Evolutionary conservation across 2,113 vertebrate species (phyloP).

Genomic region (Sceloporus tristichus): DNA sequence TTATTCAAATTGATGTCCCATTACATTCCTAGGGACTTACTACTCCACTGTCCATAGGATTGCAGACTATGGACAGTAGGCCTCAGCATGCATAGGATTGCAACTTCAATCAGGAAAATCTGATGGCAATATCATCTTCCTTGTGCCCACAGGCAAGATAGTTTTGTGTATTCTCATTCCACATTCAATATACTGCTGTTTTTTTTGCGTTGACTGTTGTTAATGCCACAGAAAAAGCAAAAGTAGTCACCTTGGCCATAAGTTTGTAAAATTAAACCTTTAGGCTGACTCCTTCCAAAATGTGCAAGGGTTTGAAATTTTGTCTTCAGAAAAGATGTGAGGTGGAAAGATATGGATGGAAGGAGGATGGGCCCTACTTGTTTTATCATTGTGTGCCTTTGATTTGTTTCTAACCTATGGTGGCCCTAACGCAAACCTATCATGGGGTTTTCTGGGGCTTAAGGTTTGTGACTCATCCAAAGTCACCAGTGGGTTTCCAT

Average conservation of each 20-base stretch:
- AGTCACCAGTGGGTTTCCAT: no score
- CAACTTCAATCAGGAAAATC: neutral
- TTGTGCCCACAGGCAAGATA: neutral
- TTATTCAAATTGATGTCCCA: neutral
- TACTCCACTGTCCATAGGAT: neutral
- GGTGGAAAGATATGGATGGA: no score
- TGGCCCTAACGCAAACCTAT: no score
- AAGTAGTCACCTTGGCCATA: neutral
- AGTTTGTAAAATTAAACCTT: neutral
- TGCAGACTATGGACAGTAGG: no score
- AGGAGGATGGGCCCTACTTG: no score
- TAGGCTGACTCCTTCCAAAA: no score
- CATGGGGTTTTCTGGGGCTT: no score
- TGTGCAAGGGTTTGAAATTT: neutral
- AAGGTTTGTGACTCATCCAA: no score
- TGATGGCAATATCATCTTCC: neutral
- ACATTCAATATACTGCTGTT: neutral
- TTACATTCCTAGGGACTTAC: neutral
- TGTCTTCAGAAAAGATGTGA: neutral
- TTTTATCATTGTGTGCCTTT: no score
- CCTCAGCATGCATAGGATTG: neutral
- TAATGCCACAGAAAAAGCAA: no score
- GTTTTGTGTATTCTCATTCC: neutral
- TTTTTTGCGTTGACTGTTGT: neutral
- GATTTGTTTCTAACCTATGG: no score